Evolutionary conservation across 2,113 vertebrate genomes (phyloP), one percentile per base, ranked within the genome.

Genomic region (Orycteropus afer): DNA sequence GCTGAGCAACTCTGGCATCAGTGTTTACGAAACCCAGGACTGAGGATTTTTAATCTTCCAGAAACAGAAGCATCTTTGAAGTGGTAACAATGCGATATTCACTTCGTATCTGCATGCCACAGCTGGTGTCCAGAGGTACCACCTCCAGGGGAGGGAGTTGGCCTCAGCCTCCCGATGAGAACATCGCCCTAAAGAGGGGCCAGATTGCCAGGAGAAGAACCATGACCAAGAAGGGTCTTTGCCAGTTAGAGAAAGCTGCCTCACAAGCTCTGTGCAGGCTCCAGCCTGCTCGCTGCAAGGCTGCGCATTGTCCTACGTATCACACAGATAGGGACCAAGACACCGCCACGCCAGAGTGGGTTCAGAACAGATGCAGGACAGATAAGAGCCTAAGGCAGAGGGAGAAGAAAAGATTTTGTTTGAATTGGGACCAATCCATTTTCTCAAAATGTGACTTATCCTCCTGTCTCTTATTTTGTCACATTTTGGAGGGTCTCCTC

Each of bases 381-480:
- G 98, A 98, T 96, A 98, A n/a, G 40, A 97, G 97, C 96, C 98
- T 97, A 90, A 97, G 96, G 98, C 90, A 97, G 97, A 98, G 97
- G 98, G 96, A 98, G 98, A 98, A 97, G 98, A 95, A 97, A 98
- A 98, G 97, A 97, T 98, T 98, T 87, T 92, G 96, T 96, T 96
- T 91, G 89, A 97, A 95, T 97, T 76, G 96, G 97, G 97, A 96
- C 94, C 97, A 97, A 97, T 98, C 98, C 97, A 97, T 98, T 98
- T 98, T 98, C 98, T 99, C 99, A 99, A 99, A 99, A 99, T 99
- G 99, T 99, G 99, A 99, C 99, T 99, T 99, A 99, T 99, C 99
- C 99, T 99, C 99, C 99, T 99, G 99, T 99, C 99, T 97, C 98
- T 99, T 99, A 99, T 99, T 99, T 99, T 99, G 99, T 99, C 99